Conservation (phyloP, 2,888 invertebrate genomes). For the Scrobipalpa atriplicella region DNA sequence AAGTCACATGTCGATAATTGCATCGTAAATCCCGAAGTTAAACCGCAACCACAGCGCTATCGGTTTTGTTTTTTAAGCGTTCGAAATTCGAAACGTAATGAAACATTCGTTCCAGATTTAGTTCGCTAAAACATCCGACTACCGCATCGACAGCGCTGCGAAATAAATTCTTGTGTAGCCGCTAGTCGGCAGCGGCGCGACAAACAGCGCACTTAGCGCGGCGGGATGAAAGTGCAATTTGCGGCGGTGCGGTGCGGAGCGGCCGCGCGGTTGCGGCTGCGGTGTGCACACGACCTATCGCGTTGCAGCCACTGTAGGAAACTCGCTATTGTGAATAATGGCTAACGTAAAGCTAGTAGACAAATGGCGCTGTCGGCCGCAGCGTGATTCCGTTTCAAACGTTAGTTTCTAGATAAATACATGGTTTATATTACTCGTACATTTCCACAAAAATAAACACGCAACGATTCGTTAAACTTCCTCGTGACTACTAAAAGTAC, state of each 20-base stretch:
- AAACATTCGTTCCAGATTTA: background rate
- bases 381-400: conserved; percentile 1
- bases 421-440: background rate
- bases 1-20: background rate
- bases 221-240: conserved; percentile 50
- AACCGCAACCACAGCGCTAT: background rate
- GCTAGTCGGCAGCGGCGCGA: conserved; percentile 37
- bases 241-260: conserved; percentile 14
- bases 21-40: background rate
- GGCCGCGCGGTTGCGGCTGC: conserved; percentile 30
- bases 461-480: too few relatives aligned
- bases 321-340: conserved; percentile 19
- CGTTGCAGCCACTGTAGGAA: conserved; percentile 19
- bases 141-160: conserved; percentile 17
- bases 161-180: conserved; percentile 39
- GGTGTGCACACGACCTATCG: conserved; percentile 13
- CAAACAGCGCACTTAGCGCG: conserved; percentile 52
- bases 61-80: background rate
- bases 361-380: background rate
- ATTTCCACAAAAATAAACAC: background rate
- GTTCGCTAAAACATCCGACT: background rate
- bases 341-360: background rate
- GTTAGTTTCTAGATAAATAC: background rate
- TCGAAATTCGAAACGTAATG: conserved; percentile 5
- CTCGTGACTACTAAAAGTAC: background rate